Percentiles rank a stretch among this genome's conserved stretches.
These are phyloP conservation scores for Euproctis similis DNA, from an alignment of 2,888 invertebrate species.

Conservation along the genomic window DNA sequence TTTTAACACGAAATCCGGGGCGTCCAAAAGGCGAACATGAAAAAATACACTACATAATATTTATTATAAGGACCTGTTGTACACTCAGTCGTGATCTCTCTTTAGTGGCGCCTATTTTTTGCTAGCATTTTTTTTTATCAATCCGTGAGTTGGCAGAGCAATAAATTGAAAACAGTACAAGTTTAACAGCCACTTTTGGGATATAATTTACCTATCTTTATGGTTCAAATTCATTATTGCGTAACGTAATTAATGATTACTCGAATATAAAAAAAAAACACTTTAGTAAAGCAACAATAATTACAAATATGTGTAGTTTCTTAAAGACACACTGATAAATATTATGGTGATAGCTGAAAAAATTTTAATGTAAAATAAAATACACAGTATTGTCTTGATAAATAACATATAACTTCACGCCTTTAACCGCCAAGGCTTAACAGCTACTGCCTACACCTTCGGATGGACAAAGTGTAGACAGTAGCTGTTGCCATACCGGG, in stretches of 20 bases:
- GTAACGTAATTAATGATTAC: slow-evolving; percentile 23
- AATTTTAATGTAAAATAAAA: too few species aligned
- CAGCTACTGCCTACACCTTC: too few species aligned
- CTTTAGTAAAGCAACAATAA: too few species aligned
- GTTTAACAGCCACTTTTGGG: slow-evolving; percentile 61
- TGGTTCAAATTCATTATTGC: slow-evolving; percentile 19
- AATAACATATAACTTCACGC: too few species aligned
- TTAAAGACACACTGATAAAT: too few species aligned
- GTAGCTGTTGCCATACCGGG: too few species aligned
- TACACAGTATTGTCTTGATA: too few species aligned
- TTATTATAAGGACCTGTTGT: slow-evolving; percentile 59
- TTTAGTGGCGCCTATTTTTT: slow-evolving; percentile 72
- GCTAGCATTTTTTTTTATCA: slow-evolving; percentile 62
- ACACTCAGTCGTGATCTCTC: slow-evolving; percentile 40
- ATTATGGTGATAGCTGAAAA: too few species aligned
- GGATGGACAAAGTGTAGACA: too few species aligned
- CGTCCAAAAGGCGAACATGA: slow-evolving; percentile 56
- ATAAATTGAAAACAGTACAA: slow-evolving; percentile 69
- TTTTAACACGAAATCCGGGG: slow-evolving; percentile 70
- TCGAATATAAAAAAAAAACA: too few species aligned
- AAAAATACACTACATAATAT: slow-evolving; percentile 62
- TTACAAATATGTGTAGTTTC: too few species aligned
- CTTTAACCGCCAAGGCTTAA: too few species aligned
- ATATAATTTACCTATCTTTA: slow-evolving; percentile 43
- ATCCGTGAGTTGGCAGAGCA: slow-evolving; percentile 55